phyloP scores from a whole-genome alignment of 1,140 invertebrate genomes.

The Eueides isabella region DNA sequence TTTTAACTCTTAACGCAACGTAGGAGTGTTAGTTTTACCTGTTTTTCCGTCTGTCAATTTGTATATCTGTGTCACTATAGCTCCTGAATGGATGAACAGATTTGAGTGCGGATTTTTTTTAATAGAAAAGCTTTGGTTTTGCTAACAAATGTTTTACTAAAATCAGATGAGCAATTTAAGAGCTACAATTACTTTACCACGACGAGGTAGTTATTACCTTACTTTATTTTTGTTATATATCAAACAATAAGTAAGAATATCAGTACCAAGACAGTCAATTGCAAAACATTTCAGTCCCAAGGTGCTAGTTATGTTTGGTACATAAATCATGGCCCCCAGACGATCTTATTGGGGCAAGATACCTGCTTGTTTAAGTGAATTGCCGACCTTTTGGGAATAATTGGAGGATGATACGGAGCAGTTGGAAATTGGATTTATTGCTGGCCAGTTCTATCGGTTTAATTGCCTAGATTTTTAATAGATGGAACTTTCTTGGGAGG shows the following conservation, averaged over 20 bases:
- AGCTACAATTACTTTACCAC: too few relatives aligned
- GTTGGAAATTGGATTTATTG: constrained; percentile 26
- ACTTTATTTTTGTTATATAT: neutral
- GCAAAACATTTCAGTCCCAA: constrained; percentile 18
- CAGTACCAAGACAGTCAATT: neutral
- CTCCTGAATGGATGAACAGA: too few relatives aligned
- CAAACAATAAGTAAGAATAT: neutral
- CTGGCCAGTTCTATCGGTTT: constrained; percentile 15
- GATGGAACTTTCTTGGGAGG: neutral
- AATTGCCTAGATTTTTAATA: constrained; percentile 25
- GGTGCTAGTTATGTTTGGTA: constrained; percentile 18
- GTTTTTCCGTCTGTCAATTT: too few relatives aligned
- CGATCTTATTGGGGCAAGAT: constrained; percentile 31
- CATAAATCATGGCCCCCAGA: constrained; percentile 34
- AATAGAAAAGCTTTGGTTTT: too few relatives aligned
- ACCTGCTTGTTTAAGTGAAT: constrained; percentile 39
- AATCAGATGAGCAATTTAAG: too few relatives aligned
- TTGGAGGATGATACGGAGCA: constrained; percentile 22
- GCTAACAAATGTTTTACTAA: too few relatives aligned
- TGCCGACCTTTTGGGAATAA: constrained; percentile 38
- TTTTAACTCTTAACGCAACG: too few relatives aligned
- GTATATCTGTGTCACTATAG: too few relatives aligned
- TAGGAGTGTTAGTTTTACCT: too few relatives aligned
- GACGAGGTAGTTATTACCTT: too few relatives aligned
- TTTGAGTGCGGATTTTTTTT: too few relatives aligned